These are phyloP conservation scores for Thereva unica DNA, from an alignment of 2,888 invertebrate genomes.

Conservation along the genomic window DNA sequence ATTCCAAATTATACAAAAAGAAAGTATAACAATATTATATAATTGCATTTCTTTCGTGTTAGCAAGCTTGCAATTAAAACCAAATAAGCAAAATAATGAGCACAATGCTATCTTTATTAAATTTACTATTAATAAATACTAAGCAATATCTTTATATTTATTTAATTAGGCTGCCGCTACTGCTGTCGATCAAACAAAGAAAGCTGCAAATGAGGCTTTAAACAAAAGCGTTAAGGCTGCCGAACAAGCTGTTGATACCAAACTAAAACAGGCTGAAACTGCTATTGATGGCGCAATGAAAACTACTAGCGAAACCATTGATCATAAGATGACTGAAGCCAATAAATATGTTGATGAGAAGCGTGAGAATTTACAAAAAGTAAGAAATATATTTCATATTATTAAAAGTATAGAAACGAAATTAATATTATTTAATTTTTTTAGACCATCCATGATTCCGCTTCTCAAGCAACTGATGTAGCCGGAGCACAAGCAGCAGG, in stretches of 20 bases:
- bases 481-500: constrained; percentile 53
- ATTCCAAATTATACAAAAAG: no score
- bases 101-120: no score
- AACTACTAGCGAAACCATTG: constrained; percentile 63
- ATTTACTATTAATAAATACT: no score
- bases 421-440: constrained; percentile 34
- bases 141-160: no score
- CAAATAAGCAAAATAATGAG: no score
- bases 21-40: no score
- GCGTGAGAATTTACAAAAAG: constrained; percentile 58
- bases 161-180: constrained; percentile 53
- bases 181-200: constrained; percentile 59
- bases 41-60: no score
- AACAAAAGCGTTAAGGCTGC: constrained; percentile 60
- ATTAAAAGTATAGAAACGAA: neutral
- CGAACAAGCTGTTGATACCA: constrained; percentile 59
- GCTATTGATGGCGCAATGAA: constrained; percentile 64
- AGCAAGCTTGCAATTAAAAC: no score
- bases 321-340: constrained; percentile 66
- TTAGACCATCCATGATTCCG: constrained; percentile 52
- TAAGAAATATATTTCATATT: constrained; percentile 33
- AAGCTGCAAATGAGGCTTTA: constrained; percentile 59
- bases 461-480: constrained; percentile 52
- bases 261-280: constrained; percentile 60
- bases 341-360: constrained; percentile 67